Evolutionary conservation across 2,797 vertebrate species (phyloP).

Genomic region (Galagoides demidoff): DNA sequence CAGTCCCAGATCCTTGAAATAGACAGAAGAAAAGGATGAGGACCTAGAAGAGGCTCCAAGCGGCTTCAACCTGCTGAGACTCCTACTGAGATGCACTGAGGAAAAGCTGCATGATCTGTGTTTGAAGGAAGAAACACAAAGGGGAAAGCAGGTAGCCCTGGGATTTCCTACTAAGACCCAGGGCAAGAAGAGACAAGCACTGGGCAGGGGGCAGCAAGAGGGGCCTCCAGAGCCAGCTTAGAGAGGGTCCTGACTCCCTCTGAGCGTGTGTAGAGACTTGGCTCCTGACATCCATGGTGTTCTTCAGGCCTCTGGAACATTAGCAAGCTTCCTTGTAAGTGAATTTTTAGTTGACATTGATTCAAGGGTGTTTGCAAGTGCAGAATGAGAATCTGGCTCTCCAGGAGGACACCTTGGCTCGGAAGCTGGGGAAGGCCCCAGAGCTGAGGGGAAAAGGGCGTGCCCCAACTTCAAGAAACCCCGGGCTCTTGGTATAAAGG

Average conservation of each 20-base stretch:
- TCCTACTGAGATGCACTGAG: background rate
- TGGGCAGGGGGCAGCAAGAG: background rate
- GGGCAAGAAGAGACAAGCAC: background rate
- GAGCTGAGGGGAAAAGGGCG: background rate
- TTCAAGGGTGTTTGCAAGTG: background rate
- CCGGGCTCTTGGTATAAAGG: background rate
- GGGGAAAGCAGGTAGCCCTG: background rate
- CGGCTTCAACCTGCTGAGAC: background rate
- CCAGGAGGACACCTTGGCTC: background rate
- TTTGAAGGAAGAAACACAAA: background rate
- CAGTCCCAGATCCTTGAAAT: background rate
- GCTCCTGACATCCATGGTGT: accelerated
- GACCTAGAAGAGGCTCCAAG: background rate
- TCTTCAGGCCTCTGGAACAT: background rate
- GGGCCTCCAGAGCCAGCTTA: background rate
- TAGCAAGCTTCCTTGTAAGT: background rate
- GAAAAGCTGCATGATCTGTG: background rate
- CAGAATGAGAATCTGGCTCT: background rate
- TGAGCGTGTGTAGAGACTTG: accelerated
- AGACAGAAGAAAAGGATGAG: background rate
- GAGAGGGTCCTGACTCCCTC: accelerated
- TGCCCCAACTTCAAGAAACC: background rate
- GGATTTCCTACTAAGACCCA: background rate
- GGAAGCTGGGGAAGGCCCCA: background rate
- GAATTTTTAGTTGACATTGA: background rate